Evolutionary conservation across 2,888 invertebrate genomes (phyloP).

Genomic region (Tanytarsus gracilentus): DNA sequence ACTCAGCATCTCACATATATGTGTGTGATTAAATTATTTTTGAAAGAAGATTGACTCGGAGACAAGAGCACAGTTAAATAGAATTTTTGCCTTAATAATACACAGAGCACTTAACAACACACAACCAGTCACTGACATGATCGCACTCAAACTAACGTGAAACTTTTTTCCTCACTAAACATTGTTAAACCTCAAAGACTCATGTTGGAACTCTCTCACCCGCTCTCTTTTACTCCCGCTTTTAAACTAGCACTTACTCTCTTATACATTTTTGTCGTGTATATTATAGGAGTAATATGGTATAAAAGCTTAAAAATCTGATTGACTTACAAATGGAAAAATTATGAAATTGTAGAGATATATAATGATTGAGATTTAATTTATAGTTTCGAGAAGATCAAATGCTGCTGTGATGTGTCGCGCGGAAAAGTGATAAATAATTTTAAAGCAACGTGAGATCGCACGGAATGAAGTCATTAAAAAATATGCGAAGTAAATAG

Average conservation of each 20-base stretch:
- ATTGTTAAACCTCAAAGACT: conserved; percentile 6
- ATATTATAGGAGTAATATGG: background rate
- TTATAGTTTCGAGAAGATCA: too few species aligned
- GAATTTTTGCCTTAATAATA: background rate
- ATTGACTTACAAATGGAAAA: conserved; percentile 7
- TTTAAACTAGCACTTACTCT: background rate
- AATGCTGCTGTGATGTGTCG: too few species aligned
- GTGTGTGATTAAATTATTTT: background rate
- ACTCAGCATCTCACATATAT: background rate
- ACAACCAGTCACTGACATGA: conserved; percentile 20
- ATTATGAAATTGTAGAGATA: background rate
- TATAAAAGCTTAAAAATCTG: background rate
- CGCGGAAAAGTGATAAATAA: too few species aligned
- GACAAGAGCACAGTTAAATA: background rate
- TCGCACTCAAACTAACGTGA: conserved; percentile 24
- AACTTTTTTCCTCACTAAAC: background rate
- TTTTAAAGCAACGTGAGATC: too few species aligned
- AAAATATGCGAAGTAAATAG: too few species aligned
- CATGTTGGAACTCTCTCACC: background rate
- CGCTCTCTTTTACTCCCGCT: background rate
- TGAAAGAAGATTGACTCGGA: background rate
- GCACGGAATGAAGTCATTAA: too few species aligned
- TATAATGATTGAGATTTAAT: conserved; percentile 24
- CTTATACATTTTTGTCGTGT: background rate
- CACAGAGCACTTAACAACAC: conserved; percentile 3